A percentile compares a stretch with the other conserved stretches of the same genome.
phyloP scores from a whole-genome alignment of 1,140 invertebrate species.

The Drosophila nigrodunni region DNA sequence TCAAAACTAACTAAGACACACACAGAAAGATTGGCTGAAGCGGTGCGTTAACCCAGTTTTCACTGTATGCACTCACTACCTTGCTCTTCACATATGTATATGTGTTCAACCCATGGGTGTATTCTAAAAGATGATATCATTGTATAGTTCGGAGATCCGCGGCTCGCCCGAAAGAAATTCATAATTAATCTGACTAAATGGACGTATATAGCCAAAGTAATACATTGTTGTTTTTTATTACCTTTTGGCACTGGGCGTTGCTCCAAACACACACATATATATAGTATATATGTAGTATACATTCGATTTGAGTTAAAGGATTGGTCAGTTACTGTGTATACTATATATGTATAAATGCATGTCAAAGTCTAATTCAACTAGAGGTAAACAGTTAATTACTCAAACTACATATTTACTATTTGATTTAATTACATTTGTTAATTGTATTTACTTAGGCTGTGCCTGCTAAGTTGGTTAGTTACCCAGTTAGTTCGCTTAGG shows the following conservation, averaged over 20 bases:
- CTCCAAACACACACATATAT: background rate
- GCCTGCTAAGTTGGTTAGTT: background rate
- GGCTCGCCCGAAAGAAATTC: slow-evolving; percentile 11
- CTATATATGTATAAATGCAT: slow-evolving; percentile 21
- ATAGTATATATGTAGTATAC: background rate
- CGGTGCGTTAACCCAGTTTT: background rate
- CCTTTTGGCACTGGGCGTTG: slow-evolving; percentile 13
- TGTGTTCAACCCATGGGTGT: background rate
- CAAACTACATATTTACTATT: slow-evolving; percentile 12
- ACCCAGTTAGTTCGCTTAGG: background rate
- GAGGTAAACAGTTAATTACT: slow-evolving; percentile 22
- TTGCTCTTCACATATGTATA: background rate
- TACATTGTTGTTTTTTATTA: slow-evolving; percentile 16
- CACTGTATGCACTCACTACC: background rate
- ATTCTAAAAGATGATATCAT: slow-evolving; percentile 45
- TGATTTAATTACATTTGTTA: slow-evolving; percentile 52
- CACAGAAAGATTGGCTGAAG: background rate
- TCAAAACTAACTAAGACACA: background rate
- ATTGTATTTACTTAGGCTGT: slow-evolving; percentile 41
- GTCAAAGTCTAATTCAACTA: slow-evolving; percentile 34
- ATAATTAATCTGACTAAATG: slow-evolving; percentile 28
- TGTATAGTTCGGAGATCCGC: background rate
- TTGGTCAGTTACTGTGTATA: background rate
- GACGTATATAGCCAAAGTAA: slow-evolving; percentile 25
- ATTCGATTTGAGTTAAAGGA: slow-evolving; percentile 1